Evolutionary conservation across 2,797 vertebrate species (phyloP).

Genomic region (Rhyacichthys aspro): DNA sequence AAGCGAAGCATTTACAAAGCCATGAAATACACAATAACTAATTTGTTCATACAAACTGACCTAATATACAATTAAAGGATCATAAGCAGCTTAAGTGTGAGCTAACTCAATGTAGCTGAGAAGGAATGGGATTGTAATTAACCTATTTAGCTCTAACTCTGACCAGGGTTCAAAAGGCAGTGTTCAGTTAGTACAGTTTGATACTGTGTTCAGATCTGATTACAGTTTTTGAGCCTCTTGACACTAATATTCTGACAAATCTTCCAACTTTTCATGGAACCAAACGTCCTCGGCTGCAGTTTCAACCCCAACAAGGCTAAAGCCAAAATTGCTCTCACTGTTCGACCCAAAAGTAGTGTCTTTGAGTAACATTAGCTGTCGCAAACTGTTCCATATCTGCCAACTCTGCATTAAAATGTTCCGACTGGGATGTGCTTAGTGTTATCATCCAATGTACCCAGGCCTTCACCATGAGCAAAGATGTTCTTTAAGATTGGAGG

Average conservation of each 20-base stretch:
- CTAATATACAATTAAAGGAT: no score
- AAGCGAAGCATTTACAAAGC: conserved; percentile 9
- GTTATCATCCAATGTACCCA: conserved; percentile 3
- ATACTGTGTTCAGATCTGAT: no score
- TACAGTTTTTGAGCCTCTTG: no score
- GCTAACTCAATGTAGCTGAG: no score
- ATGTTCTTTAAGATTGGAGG: conserved; percentile 11
- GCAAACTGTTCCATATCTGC: not conserved
- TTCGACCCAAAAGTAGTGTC: not conserved
- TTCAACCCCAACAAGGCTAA: not conserved
- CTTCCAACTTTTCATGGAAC: not conserved
- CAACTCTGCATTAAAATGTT: not conserved
- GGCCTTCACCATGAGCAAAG: conserved; percentile 6
- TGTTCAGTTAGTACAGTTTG: no score
- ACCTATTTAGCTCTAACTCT: no score
- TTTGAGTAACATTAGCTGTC: not conserved
- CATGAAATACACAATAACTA: no score
- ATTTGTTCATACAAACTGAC: no score
- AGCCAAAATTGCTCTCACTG: not conserved
- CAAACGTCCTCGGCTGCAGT: not conserved
- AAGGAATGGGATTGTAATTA: no score
- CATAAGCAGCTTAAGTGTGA: no score
- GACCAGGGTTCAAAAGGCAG: no score
- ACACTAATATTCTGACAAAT: no score
- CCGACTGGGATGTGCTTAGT: not conserved